Percentiles rank a stretch among this genome's conserved stretches.
Evolutionary conservation across 2,113 vertebrate species (phyloP).

Genomic region (Coregonus clupeaformis): DNA sequence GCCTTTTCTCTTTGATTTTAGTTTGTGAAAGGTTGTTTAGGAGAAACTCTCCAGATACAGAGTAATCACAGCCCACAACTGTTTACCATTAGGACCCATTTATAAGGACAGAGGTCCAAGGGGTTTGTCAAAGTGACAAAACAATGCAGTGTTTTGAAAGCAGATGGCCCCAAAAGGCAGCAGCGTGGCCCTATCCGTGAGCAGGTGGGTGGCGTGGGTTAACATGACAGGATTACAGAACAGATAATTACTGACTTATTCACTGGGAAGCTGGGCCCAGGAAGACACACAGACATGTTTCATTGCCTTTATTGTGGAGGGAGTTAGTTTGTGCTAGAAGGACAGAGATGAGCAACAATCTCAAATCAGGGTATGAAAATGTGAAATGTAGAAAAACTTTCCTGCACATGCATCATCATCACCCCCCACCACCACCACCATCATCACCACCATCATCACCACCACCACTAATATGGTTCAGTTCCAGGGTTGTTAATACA

Average conservation of each 20-base stretch:
- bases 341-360: not conserved
- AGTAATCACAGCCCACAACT: conserved; percentile 4
- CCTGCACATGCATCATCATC: not conserved
- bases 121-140: conserved; percentile 26
- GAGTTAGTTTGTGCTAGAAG: not conserved
- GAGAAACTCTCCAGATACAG: not conserved
- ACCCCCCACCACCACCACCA: not conserved
- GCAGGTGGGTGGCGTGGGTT: conserved; percentile 17
- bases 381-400: not conserved
- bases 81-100: conserved; percentile 20
- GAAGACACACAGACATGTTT: not conserved
- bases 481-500: conserved; percentile 14
- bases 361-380: not conserved
- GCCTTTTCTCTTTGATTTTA: no score
- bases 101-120: not conserved
- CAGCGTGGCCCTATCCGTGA: conserved; percentile 2
- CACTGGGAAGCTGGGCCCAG: conserved; percentile 29
- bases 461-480: not conserved
- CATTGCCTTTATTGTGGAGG: not conserved
- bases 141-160: conserved; percentile 37
- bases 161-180: conserved; percentile 25
- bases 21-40: no score
- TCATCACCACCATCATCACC: not conserved
- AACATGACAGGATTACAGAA: conserved; percentile 33
- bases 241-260: conserved; percentile 38